phyloP scores from a whole-genome alignment of 2,888 invertebrate species.

The Thyatira batis region DNA sequence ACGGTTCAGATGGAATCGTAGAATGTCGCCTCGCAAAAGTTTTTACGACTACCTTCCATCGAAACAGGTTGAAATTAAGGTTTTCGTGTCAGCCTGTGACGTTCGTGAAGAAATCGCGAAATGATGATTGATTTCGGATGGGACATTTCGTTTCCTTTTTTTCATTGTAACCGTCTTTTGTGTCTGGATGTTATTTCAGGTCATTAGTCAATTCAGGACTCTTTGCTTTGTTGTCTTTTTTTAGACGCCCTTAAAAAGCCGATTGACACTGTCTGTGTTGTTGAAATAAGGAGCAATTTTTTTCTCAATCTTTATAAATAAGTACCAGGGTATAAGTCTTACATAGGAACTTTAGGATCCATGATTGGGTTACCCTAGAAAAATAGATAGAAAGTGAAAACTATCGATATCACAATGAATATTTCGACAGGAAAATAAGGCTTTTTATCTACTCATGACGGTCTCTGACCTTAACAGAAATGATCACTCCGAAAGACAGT shows the following conservation, averaged over 20 bases:
- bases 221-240: not conserved
- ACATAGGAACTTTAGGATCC: too few relatives aligned
- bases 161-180: slow-evolving; percentile 5
- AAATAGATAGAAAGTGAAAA: too few relatives aligned
- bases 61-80: slow-evolving; percentile 33
- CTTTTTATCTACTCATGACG: too few relatives aligned
- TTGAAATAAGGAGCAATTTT: too few relatives aligned
- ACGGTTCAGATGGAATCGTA: slow-evolving; percentile 41
- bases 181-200: not conserved
- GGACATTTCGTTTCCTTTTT: slow-evolving; percentile 14
- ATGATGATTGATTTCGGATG: slow-evolving; percentile 37
- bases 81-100: slow-evolving; percentile 25
- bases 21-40: slow-evolving; percentile 38
- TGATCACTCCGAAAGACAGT: too few relatives aligned
- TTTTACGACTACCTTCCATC: slow-evolving; percentile 37
- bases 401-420: too few relatives aligned
- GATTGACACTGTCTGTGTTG: too few relatives aligned
- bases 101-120: slow-evolving; percentile 30
- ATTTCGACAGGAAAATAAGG: too few relatives aligned
- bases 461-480: not conserved
- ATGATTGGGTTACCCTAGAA: too few relatives aligned
- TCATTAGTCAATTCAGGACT: not conserved
- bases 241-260: too few relatives aligned
- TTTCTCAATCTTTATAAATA: too few relatives aligned
- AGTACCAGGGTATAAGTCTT: too few relatives aligned